A percentile compares a stretch with the other conserved stretches of the same genome.
Evolutionary conservation across 1,140 invertebrate species (phyloP).

Genomic region (Ceratosolen fusciceps): DNA sequence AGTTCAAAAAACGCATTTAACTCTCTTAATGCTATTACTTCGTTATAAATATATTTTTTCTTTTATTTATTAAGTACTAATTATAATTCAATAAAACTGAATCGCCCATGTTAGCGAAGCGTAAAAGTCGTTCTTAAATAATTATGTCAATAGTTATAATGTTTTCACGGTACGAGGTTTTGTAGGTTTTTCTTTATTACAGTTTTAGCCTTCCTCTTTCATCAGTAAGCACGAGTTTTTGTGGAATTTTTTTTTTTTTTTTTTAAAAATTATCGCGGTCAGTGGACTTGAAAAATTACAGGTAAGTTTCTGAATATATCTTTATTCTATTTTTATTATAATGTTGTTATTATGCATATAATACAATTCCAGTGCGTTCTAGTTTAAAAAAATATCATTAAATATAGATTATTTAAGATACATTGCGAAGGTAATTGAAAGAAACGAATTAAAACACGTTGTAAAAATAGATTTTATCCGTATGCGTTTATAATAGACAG

Average conservation of each 20-base stretch:
- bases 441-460: too few species aligned
- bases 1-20: too few species aligned
- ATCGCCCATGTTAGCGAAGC: not conserved
- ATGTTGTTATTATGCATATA: not conserved
- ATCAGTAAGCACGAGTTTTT: not conserved
- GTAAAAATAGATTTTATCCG: too few species aligned
- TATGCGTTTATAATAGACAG: too few species aligned
- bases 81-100: not conserved
- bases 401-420: too few species aligned
- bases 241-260: not conserved
- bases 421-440: too few species aligned
- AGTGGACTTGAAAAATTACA: not conserved
- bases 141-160: not conserved
- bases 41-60: not conserved
- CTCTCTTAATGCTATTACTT: not conserved
- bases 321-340: not conserved
- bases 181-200: not conserved
- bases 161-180: not conserved
- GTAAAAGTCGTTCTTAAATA: not conserved
- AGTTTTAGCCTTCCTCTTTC: not conserved
- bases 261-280: not conserved
- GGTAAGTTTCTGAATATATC: not conserved
- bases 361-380: too few species aligned
- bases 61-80: not conserved
- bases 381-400: too few species aligned